Evolutionary conservation across 2,113 vertebrate species (phyloP).

Genomic region (Conger conger): DNA sequence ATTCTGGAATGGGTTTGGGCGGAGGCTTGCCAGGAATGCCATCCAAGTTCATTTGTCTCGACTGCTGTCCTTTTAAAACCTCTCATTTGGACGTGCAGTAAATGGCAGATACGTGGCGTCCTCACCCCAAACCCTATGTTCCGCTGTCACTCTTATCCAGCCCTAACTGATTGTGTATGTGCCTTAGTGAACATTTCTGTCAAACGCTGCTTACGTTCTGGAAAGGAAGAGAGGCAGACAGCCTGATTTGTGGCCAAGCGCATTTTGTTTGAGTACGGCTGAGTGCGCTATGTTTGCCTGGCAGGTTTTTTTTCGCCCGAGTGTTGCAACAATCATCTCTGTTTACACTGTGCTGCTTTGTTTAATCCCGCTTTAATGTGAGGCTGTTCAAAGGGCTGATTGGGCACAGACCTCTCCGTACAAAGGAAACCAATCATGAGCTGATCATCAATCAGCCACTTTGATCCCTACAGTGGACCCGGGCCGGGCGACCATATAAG

Average conservation of each 20-base stretch:
- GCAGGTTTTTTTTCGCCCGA: neutral
- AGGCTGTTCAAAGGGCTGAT: neutral
- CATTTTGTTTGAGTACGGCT: slow-evolving; percentile 1
- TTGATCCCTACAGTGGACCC: neutral
- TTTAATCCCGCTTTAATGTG: neutral
- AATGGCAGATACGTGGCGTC: neutral
- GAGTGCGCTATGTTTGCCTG: neutral
- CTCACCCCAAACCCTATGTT: neutral
- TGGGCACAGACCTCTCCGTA: neutral
- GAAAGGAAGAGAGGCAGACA: neutral
- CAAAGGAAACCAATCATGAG: neutral
- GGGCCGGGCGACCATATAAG: too few species aligned
- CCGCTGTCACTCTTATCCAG: neutral
- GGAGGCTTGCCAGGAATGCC: neutral
- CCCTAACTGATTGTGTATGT: neutral
- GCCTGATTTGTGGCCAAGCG: neutral
- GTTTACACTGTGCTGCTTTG: neutral
- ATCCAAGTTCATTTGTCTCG: neutral
- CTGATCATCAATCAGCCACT: neutral
- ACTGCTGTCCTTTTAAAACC: neutral
- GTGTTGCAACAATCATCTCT: slow-evolving; percentile 9
- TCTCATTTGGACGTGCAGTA: neutral
- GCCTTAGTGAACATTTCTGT: neutral
- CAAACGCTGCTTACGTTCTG: neutral
- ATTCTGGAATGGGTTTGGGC: too few species aligned